Evolutionary conservation across 2,888 invertebrate genomes (phyloP).

Genomic region (Exocentrus adspersus): DNA sequence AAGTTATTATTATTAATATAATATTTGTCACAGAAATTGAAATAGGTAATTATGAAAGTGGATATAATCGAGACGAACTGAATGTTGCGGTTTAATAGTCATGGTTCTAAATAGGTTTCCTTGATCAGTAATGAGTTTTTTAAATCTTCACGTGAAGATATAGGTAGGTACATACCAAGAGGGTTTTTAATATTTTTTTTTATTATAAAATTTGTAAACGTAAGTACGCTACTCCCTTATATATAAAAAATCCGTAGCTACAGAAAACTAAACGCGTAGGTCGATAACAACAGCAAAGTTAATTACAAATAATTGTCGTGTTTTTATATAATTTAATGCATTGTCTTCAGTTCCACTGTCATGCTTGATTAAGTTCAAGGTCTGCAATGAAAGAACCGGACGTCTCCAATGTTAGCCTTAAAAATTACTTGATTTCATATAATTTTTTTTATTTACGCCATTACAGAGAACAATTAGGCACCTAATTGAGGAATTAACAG

Average conservation of each 20-base stretch:
- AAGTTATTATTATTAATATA: constrained; percentile 15
- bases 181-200: no score
- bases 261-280: no score
- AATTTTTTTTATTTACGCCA: not conserved
- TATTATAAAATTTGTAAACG: no score
- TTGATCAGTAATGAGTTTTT: not conserved
- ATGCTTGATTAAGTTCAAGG: constrained; percentile 21
- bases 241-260: no score
- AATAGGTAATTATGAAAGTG: constrained; percentile 11
- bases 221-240: no score
- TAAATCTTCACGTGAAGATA: no score
- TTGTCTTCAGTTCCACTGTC: not conserved
- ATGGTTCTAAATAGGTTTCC: not conserved
- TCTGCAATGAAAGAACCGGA: constrained; percentile 17
- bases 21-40: constrained; percentile 16
- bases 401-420: constrained; percentile 3
- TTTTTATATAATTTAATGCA: not conserved
- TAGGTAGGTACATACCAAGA: no score
- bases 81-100: not conserved
- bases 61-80: not conserved
- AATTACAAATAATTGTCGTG: not conserved
- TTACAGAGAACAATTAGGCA: not conserved
- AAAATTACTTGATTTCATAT: constrained; percentile 1
- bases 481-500: not conserved
- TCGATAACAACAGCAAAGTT: not conserved